A percentile compares a stretch with the other conserved stretches of the same genome.
Conservation (phyloP, 2,797 vertebrate genomes). For the Macrochelys suwanniensis region DNA sequence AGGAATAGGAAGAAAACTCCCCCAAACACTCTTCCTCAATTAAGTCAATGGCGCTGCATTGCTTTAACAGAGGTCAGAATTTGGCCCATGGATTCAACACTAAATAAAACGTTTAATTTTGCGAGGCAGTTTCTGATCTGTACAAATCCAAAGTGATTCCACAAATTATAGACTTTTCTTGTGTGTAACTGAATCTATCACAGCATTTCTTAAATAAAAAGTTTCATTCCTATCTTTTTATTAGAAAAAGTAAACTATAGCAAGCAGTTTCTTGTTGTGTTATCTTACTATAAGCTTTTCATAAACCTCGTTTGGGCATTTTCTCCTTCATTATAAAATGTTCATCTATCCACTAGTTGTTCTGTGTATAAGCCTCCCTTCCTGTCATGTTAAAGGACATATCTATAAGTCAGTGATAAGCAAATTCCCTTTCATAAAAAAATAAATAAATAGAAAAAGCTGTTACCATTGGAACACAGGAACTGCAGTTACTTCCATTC, state of each 20-base stretch:
- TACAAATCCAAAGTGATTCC: fast-evolving
- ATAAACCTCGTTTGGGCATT: conserved; percentile 9
- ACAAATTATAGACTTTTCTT: neutral
- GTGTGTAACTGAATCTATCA: neutral
- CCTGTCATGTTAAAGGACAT: conserved; percentile 58
- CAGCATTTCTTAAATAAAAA: neutral
- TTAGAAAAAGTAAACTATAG: conserved; percentile 26
- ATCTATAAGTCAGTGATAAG: conserved; percentile 66
- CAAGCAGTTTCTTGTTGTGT: neutral
- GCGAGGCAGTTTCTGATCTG: neutral
- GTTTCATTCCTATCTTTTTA: conserved; percentile 21
- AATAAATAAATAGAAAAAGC: neutral
- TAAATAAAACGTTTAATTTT: neutral
- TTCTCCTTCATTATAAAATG: neutral
- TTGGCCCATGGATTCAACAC: neutral
- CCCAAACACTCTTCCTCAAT: neutral
- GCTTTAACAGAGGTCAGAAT: neutral
- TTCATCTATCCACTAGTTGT: conserved; percentile 51
- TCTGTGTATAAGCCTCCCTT: conserved; percentile 67
- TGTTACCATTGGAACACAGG: neutral
- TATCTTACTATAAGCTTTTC: neutral
- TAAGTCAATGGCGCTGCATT: neutral
- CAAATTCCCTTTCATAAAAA: conserved; percentile 39
- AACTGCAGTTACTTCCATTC: conserved; percentile 27
- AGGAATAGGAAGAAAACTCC: conserved; percentile 1